phyloP scores from a whole-genome alignment of 2,888 invertebrate genomes.

The Vannuccia rotundouncinata region DNA sequence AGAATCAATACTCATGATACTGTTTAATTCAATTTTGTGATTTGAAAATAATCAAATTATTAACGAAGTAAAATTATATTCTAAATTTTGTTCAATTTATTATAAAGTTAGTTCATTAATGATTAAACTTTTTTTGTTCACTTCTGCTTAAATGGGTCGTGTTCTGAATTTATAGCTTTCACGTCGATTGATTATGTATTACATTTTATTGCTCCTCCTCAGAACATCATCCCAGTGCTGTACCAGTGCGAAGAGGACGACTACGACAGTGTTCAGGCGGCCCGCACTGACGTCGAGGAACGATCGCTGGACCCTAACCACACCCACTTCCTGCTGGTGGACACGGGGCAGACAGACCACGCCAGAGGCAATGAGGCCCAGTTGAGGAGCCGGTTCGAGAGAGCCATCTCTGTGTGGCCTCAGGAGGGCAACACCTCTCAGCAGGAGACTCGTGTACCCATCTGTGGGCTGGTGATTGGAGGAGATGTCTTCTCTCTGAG shows the following conservation, averaged over 20 bases:
- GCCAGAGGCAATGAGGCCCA: slow-evolving; percentile 24
- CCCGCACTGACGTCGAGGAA: slow-evolving; percentile 18
- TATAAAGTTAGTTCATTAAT: not conserved
- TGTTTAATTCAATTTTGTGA: no score
- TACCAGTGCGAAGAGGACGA: slow-evolving; percentile 45
- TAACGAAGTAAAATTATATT: not conserved
- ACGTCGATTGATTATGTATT: no score
- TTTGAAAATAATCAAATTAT: no score
- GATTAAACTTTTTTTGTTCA: not conserved
- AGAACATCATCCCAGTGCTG: slow-evolving; percentile 43
- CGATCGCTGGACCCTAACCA: slow-evolving; percentile 55
- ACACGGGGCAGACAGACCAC: slow-evolving; percentile 13
- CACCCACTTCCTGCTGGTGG: slow-evolving; percentile 55
- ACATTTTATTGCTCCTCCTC: no score
- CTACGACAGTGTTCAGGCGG: slow-evolving; percentile 42
- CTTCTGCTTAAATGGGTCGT: not conserved
- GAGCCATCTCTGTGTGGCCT: slow-evolving; percentile 44
- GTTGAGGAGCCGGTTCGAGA: slow-evolving; percentile 51
- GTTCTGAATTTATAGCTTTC: not conserved
- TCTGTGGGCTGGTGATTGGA: slow-evolving; percentile 39
- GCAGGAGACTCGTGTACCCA: slow-evolving; percentile 35
- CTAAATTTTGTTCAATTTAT: not conserved
- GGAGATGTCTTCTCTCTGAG: slow-evolving; percentile 39
- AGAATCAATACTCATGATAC: no score
- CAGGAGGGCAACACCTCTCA: slow-evolving; percentile 25